A percentile compares a stretch with the other conserved stretches of the same genome.
Conservation (phyloP, 2,888 invertebrate species). For the Yponomeuta sedellus region DNA sequence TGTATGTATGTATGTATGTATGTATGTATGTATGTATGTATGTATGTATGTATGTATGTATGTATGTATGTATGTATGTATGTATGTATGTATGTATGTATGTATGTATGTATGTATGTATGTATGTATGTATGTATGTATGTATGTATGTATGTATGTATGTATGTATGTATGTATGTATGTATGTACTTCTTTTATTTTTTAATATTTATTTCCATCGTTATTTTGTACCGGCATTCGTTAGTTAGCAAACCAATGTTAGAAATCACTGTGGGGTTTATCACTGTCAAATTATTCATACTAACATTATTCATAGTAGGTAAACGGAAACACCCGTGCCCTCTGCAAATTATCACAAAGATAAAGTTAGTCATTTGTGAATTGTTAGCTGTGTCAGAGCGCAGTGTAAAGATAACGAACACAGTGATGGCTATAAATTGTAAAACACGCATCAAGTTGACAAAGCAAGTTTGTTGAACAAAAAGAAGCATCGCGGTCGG, state of each 20-base stretch:
- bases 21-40: too few species aligned
- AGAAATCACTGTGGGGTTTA: background rate
- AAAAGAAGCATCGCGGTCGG: slow-evolving; percentile 48
- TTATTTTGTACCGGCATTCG: background rate
- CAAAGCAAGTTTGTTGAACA: slow-evolving; percentile 39
- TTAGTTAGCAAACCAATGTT: background rate
- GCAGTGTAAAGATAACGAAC: slow-evolving; percentile 14
- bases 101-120: too few species aligned
- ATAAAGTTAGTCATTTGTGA: background rate
- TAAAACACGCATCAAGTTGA: slow-evolving; percentile 32
- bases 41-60: too few species aligned
- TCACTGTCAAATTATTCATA: background rate
- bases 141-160: too few species aligned
- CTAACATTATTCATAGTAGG: background rate
- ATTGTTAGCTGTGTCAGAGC: background rate
- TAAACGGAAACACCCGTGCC: background rate
- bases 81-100: too few species aligned
- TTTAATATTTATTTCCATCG: slow-evolving; percentile 45
- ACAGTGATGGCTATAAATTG: slow-evolving; percentile 28
- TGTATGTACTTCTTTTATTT: slow-evolving; percentile 51
- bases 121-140: too few species aligned
- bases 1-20: too few species aligned
- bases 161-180: too few species aligned
- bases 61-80: too few species aligned
- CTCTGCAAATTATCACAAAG: background rate